phyloP scores from a whole-genome alignment of 2,113 vertebrate genomes.

The Brachypteracias leptosomus region DNA sequence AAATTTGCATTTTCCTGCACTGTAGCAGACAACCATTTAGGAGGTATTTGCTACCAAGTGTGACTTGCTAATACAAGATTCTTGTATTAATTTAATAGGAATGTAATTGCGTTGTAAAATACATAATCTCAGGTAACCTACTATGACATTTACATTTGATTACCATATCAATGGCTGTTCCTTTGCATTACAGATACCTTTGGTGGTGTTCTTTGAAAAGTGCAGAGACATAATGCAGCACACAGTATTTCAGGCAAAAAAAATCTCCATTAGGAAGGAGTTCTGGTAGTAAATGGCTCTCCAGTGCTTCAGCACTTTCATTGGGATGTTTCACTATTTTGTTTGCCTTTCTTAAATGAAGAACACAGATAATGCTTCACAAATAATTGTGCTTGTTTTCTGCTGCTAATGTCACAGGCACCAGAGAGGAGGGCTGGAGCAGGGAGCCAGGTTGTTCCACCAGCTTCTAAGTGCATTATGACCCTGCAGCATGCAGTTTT shows the following conservation, averaged over 20 bases:
- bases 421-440: not conserved
- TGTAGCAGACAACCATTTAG: constrained; percentile 55
- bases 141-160: constrained; percentile 70
- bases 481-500: not conserved
- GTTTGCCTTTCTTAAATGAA: not conserved
- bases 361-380: not conserved
- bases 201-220: constrained; percentile 12
- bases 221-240: not conserved
- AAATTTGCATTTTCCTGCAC: constrained; percentile 58
- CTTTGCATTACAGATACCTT: constrained; percentile 33
- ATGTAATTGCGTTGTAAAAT: constrained; percentile 74
- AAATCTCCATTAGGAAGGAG: not conserved
- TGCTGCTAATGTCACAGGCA: not conserved
- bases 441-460: not conserved
- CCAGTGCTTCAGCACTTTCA: not conserved
- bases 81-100: constrained; percentile 64
- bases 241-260: not conserved
- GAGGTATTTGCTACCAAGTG: constrained; percentile 39
- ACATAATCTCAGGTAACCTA: constrained; percentile 57
- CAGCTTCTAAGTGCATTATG: not conserved
- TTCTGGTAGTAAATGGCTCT: not conserved
- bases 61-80: constrained; percentile 56
- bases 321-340: not conserved
- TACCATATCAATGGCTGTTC: constrained; percentile 55
- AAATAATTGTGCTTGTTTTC: not conserved